Evolutionary conservation across 1,140 invertebrate genomes (phyloP), one percentile per base, ranked within the genome.

Genomic region (Zaprionus tsacasi): DNA sequence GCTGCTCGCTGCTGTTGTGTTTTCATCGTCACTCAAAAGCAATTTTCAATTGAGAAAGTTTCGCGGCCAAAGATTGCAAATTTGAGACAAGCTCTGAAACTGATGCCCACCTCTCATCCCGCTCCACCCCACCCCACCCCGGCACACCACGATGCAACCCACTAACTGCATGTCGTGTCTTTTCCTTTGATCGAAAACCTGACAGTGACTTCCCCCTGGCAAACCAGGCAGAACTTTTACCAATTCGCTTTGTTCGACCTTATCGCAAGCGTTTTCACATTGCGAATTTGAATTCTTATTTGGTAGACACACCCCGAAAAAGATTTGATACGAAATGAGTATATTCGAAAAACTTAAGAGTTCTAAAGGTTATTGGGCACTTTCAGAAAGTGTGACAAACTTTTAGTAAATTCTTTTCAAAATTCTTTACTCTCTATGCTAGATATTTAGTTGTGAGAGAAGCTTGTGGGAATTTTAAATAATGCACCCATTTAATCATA

Each of bases 11-110:
- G 52, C 45, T 43, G 68, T 52, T 52, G 38, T 17, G 15, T 54
- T 17, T 6, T 1, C 43, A n/a, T 6, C 65, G 25, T 27, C 77
- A 64, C 55, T 78, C 70, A 75, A 81, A 78, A 81, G 81, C 82
- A 85, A 86, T 85, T 85, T 86, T 85, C 76, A 85, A 85, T 81
- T 78, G 81, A 86, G 81, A 85, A 85, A 85, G 81, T 85, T 85
- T 61, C 70, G 74, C 75, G 67, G 63, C 73, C 70, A 86, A 76
- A 86, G 73, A 86, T 82, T 85, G 78, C 81, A 83, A 83, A 79
- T 86, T 85, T 86, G 40, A 79, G 74, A 86, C 79, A 81, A 81
- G 81, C 78, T 76, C 70, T 72, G 45, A 73, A 80, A 78, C 38
- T 38, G 63, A 45, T 45, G 40, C n/a, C 40, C 40, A 40, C 38